phyloP scores from a whole-genome alignment of 2,888 invertebrate genomes.

The Cordilura impudica region DNA sequence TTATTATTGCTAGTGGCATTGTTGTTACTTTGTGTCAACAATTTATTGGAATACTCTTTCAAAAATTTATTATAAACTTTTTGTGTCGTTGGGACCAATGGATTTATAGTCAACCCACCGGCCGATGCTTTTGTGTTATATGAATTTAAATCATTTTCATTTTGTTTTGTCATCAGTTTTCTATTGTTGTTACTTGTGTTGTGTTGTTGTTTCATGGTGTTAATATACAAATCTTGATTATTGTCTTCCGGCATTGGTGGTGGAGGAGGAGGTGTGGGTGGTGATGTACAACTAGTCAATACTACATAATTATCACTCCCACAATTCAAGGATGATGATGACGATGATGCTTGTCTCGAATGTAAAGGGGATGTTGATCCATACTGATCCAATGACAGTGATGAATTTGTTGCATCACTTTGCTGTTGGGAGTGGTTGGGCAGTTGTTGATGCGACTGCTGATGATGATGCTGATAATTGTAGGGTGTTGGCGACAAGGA shows the following conservation, averaged over 20 bases:
- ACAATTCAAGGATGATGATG: constrained; percentile 69
- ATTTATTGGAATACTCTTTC: constrained; percentile 75
- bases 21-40: constrained; percentile 67
- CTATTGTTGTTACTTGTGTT: constrained; percentile 63
- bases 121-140: constrained; percentile 68
- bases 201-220: constrained; percentile 58
- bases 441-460: constrained; percentile 56
- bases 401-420: constrained; percentile 57
- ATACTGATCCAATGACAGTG: constrained; percentile 70
- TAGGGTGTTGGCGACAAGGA: constrained; percentile 70
- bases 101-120: constrained; percentile 35
- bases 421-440: constrained; percentile 35
- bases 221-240: constrained; percentile 58
- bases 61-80: constrained; percentile 75
- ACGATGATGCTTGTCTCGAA: constrained; percentile 73
- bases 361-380: constrained; percentile 70
- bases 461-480: constrained; percentile 35
- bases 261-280: constrained; percentile 68
- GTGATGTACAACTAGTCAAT: constrained; percentile 65
- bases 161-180: constrained; percentile 68
- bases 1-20: constrained; percentile 59
- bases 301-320: constrained; percentile 61
- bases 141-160: constrained; percentile 76
- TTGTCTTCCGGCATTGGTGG: constrained; percentile 65
- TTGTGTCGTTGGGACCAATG: constrained; percentile 59